Conservation (phyloP, 2,113 vertebrate genomes). For the Gasterosteus nipponicus region DNA sequence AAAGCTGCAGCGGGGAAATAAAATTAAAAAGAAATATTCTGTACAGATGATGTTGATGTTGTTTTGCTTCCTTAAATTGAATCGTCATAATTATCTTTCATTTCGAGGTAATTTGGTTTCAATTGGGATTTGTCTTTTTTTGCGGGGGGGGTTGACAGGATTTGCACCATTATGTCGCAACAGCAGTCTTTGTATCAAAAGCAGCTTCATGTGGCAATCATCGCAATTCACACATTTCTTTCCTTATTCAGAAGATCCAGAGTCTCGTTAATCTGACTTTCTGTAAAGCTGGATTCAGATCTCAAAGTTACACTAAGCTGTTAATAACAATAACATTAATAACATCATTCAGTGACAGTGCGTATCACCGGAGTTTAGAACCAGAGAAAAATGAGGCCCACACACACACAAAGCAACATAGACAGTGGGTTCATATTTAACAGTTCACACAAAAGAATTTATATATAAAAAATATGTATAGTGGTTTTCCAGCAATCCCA, state of each 20-base stretch:
- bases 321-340: background rate
- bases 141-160: conserved; percentile 5
- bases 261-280: conserved; percentile 38
- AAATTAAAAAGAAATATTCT: background rate
- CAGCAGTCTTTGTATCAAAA: conserved; percentile 48
- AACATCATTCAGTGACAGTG: background rate
- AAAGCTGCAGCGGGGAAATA: conserved; percentile 8
- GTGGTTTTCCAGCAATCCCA: background rate
- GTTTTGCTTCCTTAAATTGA: conserved; percentile 40
- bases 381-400: background rate
- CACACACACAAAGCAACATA: background rate
- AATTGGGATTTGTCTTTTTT: conserved; percentile 49
- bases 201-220: conserved; percentile 45
- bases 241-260: conserved; percentile 45
- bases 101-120: conserved; percentile 56
- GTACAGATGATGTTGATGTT: background rate
- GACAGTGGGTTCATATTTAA: background rate
- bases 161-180: conserved; percentile 45
- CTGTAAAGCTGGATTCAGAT: conserved; percentile 2
- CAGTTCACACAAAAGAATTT: background rate
- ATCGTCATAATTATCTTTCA: conserved; percentile 57
- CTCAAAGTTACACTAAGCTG: background rate
- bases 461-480: background rate
- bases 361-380: background rate
- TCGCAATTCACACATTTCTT: conserved; percentile 48